Base-by-base conservation (phyloP, 2,888 invertebrate genomes). In the Noctua pronuba region DNA sequence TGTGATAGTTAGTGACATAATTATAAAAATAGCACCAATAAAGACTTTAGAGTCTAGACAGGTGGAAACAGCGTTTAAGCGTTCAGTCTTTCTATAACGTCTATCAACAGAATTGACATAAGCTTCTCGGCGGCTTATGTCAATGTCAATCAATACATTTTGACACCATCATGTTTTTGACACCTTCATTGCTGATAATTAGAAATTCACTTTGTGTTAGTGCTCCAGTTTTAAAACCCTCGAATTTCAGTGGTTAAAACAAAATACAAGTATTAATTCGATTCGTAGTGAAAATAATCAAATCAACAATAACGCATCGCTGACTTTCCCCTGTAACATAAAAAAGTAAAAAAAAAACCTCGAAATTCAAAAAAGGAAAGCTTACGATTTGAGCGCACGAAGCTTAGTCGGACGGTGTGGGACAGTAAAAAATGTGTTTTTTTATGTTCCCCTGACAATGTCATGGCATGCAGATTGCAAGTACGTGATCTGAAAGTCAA, bases 401-500 rank as follows among this genome's bases (percentile, higher is more conserved):
- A 83, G 82, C 85, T 82, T 80, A 82, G 44, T 79, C 58, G 78
- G 77, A 73, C 77, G 81, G 82, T 77, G 82, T 83, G 76, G 83
- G 75, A 74, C 83, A 31, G 88, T 88, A 92, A 91, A 92, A 91
- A 90, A 92, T 89, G 87, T 88, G 86, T 92, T 91, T 93, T 92
- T 91, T 93, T 90, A 91, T 88, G 90, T 90, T 88, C 91, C 93
- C 92, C 88, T 89, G 88, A 91, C 92, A 92, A 87, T 88, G 89
- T 88, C 87, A 88, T 88, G 89, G 93, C 91, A 95, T 96, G 95
- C 95, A 95, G 95, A 96, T 96, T 94, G 95, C 93, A 92, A 92
- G 89, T 92, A 96, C 96, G 96, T 95, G 96, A 95, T 94, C 93
- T 90, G 95, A 92, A 93, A 95, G 93, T 94, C 94, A 93, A 95